Evolutionary conservation across 2,113 vertebrate genomes (phyloP), one percentile per base, ranked within the genome.

Genomic region (Ictidomys tridecemlineatus): DNA sequence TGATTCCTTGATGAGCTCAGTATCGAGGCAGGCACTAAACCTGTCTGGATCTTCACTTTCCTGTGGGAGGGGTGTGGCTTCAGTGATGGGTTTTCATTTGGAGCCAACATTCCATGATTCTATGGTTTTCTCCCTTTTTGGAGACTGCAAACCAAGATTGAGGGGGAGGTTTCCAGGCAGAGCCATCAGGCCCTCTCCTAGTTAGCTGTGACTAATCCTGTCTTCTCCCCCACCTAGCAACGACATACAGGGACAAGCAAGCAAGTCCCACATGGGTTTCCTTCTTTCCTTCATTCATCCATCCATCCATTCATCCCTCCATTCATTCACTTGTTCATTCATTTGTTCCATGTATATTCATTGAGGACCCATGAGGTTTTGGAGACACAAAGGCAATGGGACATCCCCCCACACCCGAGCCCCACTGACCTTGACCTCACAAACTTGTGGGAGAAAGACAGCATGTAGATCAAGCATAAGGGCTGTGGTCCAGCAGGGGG

Each of bases 141-240:
- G n/a, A 37, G 56, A 69, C 90, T 74, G 37, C 32, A 61, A 87
- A 83, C 92, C 8, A 3, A 37, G 87, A 83, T 72, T 9, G 89
- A 73, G 18, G 67, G 24, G 70, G 39, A 32, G 83, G 17, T 30
- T 95, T 96, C 87, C 84, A 51, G 70, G 95, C 48, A 92, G 58
- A 80, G 42, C 82, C 93, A 28, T 34, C 34, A 37, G 61, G 34
- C 20, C 28, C 85, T 77, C 24, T 89, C 65, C 89, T 82, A 39
- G 77, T 2, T 34, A 45, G 37, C 58, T 22, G 51, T 96, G 97
- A 95, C 73, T 95, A 78, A 96, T 69, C 58, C 22, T 78, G 65
- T 77, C 82, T 39, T 92, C 51, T 77, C 78, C 24, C 63, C 87
- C 77, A 70, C 95, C 97, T 90, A 98, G 96, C 91, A 95, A 94